Percentiles rank a stretch among this genome's conserved stretches.
Evolutionary conservation across 2,113 vertebrate genomes (phyloP).

Genomic region (Phalacrocorax carbo): DNA sequence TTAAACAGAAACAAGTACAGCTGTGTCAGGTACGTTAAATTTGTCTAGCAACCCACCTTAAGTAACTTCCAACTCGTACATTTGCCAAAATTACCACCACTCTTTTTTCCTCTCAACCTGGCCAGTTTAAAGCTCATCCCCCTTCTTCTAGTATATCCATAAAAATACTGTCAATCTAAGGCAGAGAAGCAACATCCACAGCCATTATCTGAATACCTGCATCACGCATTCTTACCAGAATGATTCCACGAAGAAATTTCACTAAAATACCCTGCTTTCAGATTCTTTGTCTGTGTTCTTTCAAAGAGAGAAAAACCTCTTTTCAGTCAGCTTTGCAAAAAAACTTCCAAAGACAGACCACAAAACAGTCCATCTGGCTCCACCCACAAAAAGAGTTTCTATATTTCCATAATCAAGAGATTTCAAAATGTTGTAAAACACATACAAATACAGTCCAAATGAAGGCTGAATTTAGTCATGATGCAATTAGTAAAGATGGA

Average conservation of each 20-base stretch:
- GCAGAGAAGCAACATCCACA: not conserved
- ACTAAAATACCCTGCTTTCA: not conserved
- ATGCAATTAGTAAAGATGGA: not conserved
- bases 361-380: not conserved
- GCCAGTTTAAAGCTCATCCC: not conserved
- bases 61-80: not conserved
- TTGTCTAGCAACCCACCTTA: not conserved
- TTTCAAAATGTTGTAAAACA: not conserved
- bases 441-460: not conserved
- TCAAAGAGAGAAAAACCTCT: not conserved
- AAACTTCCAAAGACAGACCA: not conserved
- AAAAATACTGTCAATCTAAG: not conserved
- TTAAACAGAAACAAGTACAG: not conserved
- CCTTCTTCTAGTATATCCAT: not conserved
- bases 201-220: not conserved
- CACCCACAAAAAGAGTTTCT: not conserved
- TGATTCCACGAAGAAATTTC: not conserved
- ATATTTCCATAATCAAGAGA: not conserved
- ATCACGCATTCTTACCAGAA: not conserved
- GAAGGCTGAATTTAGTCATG: not conserved
- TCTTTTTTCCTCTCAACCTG: not conserved
- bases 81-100: not conserved
- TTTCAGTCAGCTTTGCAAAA: not conserved
- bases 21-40: not conserved
- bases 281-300: not conserved